These are phyloP conservation scores for Leptinotarsa rubiginosa DNA, from an alignment of 2,888 invertebrate species.

Conservation along the genomic window DNA sequence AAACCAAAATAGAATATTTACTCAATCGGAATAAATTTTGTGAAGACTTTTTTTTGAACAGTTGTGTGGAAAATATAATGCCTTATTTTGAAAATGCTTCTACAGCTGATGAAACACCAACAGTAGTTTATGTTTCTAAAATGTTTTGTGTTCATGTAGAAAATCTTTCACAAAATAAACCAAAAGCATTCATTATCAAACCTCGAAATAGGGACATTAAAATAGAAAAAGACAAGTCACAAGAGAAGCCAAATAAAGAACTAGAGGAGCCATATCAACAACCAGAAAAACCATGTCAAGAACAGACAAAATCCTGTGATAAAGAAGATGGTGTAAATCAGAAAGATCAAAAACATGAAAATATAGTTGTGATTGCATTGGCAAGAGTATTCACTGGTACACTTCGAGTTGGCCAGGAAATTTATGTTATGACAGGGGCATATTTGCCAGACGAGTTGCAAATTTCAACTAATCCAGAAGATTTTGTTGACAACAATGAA, in stretches of 20 bases:
- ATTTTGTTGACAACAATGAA: constrained; percentile 42
- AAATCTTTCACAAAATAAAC: constrained; percentile 82
- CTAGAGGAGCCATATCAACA: constrained; percentile 45
- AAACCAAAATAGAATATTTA: constrained; percentile 84
- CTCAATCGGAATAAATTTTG: constrained; percentile 74
- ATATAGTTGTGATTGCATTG: constrained; percentile 86
- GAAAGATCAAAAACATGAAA: constrained; percentile 56
- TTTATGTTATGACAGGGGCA: constrained; percentile 89
- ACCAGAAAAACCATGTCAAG: no score
- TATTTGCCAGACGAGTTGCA: constrained; percentile 76
- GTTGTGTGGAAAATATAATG: constrained; percentile 73
- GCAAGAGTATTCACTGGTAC: constrained; percentile 93
- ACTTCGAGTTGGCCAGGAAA: constrained; percentile 78
- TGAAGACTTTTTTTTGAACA: constrained; percentile 76
- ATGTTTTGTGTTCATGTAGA: constrained; percentile 88
- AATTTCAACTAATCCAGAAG: constrained; percentile 36
- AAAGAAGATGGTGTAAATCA: constrained; percentile 51
- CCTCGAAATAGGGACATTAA: constrained; percentile 41
- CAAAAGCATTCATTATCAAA: constrained; percentile 79
- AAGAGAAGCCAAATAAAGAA: constrained; percentile 45
- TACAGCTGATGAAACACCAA: constrained; percentile 71
- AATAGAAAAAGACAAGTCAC: constrained; percentile 22
- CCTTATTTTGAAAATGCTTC: constrained; percentile 53
- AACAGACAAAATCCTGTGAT: constrained; percentile 43
- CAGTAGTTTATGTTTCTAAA: constrained; percentile 85